These are phyloP conservation scores for Caenorhabditis remanei DNA, from an alignment of 1,140 invertebrate genomes.

Conservation along the genomic window DNA sequence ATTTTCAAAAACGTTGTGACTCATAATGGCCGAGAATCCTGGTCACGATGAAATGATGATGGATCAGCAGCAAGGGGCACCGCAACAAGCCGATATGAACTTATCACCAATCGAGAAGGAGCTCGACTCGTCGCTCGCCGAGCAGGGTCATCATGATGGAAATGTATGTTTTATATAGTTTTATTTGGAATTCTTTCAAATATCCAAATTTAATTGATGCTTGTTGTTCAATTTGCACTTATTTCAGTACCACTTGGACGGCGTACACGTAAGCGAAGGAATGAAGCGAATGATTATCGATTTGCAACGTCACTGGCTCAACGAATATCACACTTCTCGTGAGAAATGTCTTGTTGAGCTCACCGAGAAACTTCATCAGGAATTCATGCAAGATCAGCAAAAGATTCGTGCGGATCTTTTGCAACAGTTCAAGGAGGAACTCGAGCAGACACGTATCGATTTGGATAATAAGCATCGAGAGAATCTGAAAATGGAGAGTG, in stretches of 20 bases:
- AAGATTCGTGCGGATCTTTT: conserved; percentile 74
- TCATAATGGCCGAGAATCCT: conserved; percentile 18
- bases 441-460: conserved; percentile 72
- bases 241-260: conserved; percentile 55
- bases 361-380: conserved; percentile 77
- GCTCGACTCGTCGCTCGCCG: not conserved
- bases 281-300: conserved; percentile 76
- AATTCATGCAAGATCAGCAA: conserved; percentile 75
- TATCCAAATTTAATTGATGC: not conserved
- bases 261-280: conserved; percentile 68
- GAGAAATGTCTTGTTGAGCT: conserved; percentile 77
- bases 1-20: not conserved
- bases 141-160: not conserved
- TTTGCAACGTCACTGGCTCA: conserved; percentile 74
- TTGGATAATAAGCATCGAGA: conserved; percentile 80
- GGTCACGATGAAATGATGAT: conserved; percentile 44
- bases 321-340: conserved; percentile 72
- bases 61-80: conserved; percentile 28
- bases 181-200: not conserved
- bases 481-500: conserved; percentile 83
- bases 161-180: conserved; percentile 2
- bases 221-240: not conserved
- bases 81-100: not conserved
- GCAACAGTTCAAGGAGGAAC: conserved; percentile 77
- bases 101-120: conserved; percentile 26